Evolutionary conservation across 2,113 vertebrate species (phyloP), one percentile per base, ranked within the genome.

Genomic region (Gasterosteus nipponicus): DNA sequence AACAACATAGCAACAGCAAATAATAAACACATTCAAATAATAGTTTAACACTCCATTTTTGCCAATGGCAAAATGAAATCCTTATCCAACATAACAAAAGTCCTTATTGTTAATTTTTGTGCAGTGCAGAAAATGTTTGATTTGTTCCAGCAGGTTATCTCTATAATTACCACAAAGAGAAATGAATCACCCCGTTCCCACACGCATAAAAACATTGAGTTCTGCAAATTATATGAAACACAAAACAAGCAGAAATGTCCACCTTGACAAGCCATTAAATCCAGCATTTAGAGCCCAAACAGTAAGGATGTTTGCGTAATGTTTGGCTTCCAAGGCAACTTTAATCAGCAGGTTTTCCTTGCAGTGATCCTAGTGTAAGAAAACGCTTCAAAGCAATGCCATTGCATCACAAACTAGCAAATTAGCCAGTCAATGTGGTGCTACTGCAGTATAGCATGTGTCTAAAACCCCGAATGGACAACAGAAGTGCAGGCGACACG

Each of bases 101-200:
- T 59, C 47, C 11, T 12, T 78, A 49, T 77, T 58, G 69, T 78
- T 61, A 68, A 62, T 49, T 60, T 69, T 62, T 29, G 72, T 68
- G 59, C 57, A n/a, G 72, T 73, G 81, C 77, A 82, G 66, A 82
- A 71, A 73, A 72, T 78, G 65, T 78, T 75, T 86, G 54, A 89
- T 87, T 89, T 72, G 65, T 82, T 88, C 60, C 72, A 78, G 75
- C 73, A 73, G 69, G 81, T 88, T 84, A 85, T 86, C 59, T 67
- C 63, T 81, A 71, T 80, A 82, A 83, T 88, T 83, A 90, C 71
- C 54, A 72, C 47, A 42, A 41, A 79, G 26, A 80, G 71, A 51
- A 47, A 82, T 75, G 22, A 82, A 67, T 83, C 69, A 54, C 66
- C 46, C 35, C 33, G 42, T 75, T 67, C 53, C 66, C 46, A 70